Conservation (phyloP, 2,797 vertebrate species). For the Scarus forsteni region DNA sequence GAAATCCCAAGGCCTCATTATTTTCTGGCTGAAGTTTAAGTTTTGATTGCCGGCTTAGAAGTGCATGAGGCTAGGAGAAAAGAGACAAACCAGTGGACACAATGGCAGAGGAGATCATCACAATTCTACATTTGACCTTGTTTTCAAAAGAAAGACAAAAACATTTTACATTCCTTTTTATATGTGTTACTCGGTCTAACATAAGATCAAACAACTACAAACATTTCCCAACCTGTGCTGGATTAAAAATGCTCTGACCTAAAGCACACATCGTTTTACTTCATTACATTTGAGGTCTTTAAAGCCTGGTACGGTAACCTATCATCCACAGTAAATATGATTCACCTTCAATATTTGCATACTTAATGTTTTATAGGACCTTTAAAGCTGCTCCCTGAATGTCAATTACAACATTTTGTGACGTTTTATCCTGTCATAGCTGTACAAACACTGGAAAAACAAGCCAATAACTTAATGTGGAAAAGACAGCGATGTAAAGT, state of each 20-base stretch:
- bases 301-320: conserved; percentile 2
- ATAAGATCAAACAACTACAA: conserved; percentile 8
- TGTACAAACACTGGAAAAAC: conserved; percentile 16
- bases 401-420: not conserved
- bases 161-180: not conserved
- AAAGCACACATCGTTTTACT: conserved; percentile 3
- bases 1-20: conserved; percentile 39
- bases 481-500: conserved; percentile 8
- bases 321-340: conserved; percentile 16
- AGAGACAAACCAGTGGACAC: not conserved
- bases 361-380: not conserved
- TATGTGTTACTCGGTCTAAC: not conserved
- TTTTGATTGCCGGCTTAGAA: not conserved
- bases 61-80: not conserved
- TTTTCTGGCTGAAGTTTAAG: conserved; percentile 23
- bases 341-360: not conserved
- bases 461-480: conserved; percentile 13
- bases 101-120: conserved; percentile 7
- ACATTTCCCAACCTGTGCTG: conserved; percentile 10
- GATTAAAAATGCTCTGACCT: conserved; percentile 11
- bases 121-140: conserved; percentile 6
- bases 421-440: conserved; percentile 30
- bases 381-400: not conserved
- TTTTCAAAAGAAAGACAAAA: not conserved
- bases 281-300: conserved; percentile 2